Evolutionary conservation across 2,797 vertebrate species (phyloP), one percentile per base, ranked within the genome.

Genomic region (Microctenopoma stevenorrisi): DNA sequence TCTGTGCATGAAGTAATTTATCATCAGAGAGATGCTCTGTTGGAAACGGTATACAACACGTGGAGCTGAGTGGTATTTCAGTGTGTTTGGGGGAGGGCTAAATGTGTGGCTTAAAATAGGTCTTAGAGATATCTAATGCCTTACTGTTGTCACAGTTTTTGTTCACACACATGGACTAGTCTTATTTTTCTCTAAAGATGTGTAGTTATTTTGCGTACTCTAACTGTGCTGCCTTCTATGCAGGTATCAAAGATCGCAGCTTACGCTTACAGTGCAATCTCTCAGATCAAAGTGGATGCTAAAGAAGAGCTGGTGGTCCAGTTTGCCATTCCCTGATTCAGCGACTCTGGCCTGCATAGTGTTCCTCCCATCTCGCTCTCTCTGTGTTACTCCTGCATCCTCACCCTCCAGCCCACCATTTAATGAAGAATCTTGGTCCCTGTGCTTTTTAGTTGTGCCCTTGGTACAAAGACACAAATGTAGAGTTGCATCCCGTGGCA

Each of bases 291-390:
- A 75, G 97, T 98, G 83, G 97, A 98, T 14, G 96, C 96, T 64
- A 98, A 98, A 94, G 97, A 99, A 90, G 97, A 99, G 72, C 93
- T 99, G 79, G 97, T 98, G 82, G 97, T 98, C 87, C 97, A 99
- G 93, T 99, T 99, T 92, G 97, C 96, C 80, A 98, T 99, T 88
- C 97, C 97, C 2, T 99, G 95, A 97, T 81, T 79, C 58, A 68
- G 9, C 26, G 0, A 60, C 65, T 60, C 62, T 65, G 74, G 50
- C 72, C 83, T 48, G 25, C 70, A 72, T 71, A 70, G 74, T 49
- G 49, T 64, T 81, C 40, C 76, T 88, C 79, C 77, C 73, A 64
- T 55, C 85, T 63, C 50, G 72, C 85, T 81, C 83, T 80, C 74
- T 80, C 61, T 68, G 48, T 85, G 76, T 82, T 69, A 59, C 86